Percentiles rank a stretch among this genome's conserved stretches.
phyloP scores from a whole-genome alignment of 1,140 invertebrate species.

The Drosophila triauraria region DNA sequence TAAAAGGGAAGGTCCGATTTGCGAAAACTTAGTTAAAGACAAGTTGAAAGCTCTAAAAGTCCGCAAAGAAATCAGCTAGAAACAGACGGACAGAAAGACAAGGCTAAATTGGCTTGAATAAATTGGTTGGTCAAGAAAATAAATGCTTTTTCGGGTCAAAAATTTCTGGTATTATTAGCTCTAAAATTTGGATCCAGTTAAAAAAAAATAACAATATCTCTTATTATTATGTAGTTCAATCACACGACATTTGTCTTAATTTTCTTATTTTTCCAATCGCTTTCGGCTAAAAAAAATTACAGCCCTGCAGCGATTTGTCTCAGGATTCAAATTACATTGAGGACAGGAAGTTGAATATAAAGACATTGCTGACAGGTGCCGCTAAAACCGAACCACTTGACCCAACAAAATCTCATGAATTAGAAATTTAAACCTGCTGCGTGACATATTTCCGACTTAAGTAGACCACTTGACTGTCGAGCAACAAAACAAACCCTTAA shows the following conservation, averaged over 20 bases:
- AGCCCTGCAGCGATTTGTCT: background rate
- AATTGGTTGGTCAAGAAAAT: too few relatives aligned
- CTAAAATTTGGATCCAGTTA: too few relatives aligned
- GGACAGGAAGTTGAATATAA: slow-evolving; percentile 16
- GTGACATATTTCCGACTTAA: slow-evolving; percentile 16
- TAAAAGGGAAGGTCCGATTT: background rate
- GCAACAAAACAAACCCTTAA: background rate
- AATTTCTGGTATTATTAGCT: too few relatives aligned
- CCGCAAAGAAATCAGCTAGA: too few relatives aligned
- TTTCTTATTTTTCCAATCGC: background rate
- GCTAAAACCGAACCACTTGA: slow-evolving; percentile 29
- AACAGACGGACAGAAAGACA: too few relatives aligned
- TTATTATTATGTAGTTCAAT: too few relatives aligned
- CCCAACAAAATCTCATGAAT: slow-evolving; percentile 30
- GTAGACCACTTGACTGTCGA: slow-evolving; percentile 28
- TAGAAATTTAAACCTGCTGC: slow-evolving; percentile 35
- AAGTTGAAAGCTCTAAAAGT: too few relatives aligned
- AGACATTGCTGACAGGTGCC: background rate
- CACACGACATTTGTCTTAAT: background rate
- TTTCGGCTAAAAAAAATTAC: background rate
- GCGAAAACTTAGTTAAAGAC: too few relatives aligned
- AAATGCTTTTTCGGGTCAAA: too few relatives aligned
- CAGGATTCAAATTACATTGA: background rate
- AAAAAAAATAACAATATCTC: too few relatives aligned
- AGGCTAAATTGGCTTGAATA: too few relatives aligned